Conservation (phyloP, 1,140 invertebrate genomes). For the Dryas iulia region DNA sequence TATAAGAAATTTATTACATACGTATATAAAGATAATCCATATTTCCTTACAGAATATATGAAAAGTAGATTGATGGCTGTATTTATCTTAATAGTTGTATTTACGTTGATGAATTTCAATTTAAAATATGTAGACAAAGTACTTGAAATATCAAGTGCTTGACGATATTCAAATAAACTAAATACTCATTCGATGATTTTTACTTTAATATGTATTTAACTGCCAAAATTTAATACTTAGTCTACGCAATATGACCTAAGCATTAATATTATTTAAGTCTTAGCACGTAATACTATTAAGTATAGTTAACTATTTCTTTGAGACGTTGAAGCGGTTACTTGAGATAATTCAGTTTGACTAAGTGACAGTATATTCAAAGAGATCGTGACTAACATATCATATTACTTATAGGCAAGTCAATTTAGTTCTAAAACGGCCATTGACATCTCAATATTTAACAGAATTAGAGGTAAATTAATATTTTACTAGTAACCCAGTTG, state of each 20-base stretch:
- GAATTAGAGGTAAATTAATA: neutral
- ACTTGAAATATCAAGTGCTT: too few species aligned
- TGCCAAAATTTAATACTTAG: neutral
- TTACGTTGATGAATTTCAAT: too few species aligned
- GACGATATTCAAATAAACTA: too few species aligned
- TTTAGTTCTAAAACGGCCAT: conserved; percentile 37
- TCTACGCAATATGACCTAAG: neutral
- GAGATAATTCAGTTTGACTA: conserved; percentile 2
- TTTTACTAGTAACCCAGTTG: too few species aligned
- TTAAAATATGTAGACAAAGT: too few species aligned
- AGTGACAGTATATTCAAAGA: conserved; percentile 51
- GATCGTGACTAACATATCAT: conserved; percentile 67
- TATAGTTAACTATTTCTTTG: neutral
- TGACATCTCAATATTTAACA: neutral
- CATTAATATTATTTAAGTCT: neutral
- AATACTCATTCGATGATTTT: too few species aligned
- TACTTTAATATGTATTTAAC: too few species aligned
- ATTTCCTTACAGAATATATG: too few species aligned
- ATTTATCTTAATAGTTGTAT: too few species aligned
- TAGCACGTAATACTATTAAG: neutral
- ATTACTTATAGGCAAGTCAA: conserved; percentile 48
- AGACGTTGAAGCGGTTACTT: neutral
- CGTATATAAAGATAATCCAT: too few species aligned
- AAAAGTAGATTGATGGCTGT: too few species aligned
- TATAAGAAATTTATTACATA: too few species aligned